These are phyloP conservation scores for Encarsia formosa DNA, from an alignment of 2,888 invertebrate genomes.

Conservation along the genomic window DNA sequence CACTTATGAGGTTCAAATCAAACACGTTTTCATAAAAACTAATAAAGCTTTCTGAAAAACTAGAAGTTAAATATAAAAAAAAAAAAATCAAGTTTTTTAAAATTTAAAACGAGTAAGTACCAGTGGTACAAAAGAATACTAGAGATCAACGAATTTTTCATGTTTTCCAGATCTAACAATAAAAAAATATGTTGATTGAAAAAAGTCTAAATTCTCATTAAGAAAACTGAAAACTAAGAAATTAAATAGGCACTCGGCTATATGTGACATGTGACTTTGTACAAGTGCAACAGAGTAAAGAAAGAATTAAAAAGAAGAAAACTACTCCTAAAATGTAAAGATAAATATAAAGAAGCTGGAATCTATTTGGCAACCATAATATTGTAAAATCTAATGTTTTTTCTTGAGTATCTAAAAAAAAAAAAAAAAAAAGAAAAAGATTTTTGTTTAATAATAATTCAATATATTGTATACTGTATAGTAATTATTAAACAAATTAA, in stretches of 20 bases:
- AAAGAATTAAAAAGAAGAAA: conserved; percentile 36
- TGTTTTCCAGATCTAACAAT: conserved; percentile 5
- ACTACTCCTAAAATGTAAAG: conserved; percentile 45
- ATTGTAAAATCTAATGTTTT: conserved; percentile 66
- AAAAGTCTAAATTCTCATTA: conserved; percentile 23
- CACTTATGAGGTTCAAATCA: neutral
- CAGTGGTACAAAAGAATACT: neutral
- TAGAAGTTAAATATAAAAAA: neutral
- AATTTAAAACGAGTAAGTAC: neutral
- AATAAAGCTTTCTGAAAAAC: neutral
- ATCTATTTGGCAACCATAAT: conserved; percentile 73
- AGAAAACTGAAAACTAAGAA: conserved; percentile 8
- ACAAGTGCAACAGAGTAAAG: conserved; percentile 36
- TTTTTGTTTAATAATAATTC: conserved; percentile 7
- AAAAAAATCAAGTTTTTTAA: neutral
- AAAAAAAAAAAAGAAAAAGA: too few relatives aligned
- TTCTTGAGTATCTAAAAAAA: conserved; percentile 59
- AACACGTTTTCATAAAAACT: neutral
- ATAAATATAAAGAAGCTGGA: conserved; percentile 61
- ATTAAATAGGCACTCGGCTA: conserved; percentile 35
- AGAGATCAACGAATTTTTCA: neutral
- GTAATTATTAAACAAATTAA: neutral
- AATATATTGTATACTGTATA: conserved; percentile 7
- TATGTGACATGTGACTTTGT: conserved; percentile 37
- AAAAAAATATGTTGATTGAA: conserved; percentile 9